Evolutionary conservation across 1,140 invertebrate genomes (phyloP).

Genomic region (Drosophila albomicans): DNA sequence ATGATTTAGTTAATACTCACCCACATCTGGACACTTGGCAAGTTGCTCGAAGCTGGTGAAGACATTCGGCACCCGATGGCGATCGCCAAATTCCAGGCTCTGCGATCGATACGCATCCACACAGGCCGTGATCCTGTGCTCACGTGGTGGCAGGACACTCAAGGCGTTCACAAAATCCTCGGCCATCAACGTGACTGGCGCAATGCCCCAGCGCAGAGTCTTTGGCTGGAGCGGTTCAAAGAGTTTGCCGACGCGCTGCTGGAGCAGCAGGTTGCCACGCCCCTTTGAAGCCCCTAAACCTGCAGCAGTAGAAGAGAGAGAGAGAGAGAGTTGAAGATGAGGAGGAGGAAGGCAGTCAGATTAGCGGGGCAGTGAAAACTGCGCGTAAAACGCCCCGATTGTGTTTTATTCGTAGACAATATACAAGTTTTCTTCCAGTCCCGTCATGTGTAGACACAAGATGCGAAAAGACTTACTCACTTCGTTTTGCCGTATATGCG

Average conservation of each 20-base stretch:
- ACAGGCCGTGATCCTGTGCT: constrained; percentile 57
- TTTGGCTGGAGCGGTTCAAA: not conserved
- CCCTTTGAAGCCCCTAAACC: not conserved
- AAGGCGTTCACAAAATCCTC: constrained; percentile 61
- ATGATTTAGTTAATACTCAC: constrained; percentile 86
- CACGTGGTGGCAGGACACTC: constrained; percentile 48
- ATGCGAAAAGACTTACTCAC: no score
- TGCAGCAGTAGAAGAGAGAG: not conserved
- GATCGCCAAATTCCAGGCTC: constrained; percentile 87
- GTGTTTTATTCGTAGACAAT: no score
- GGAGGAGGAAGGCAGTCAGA: not conserved
- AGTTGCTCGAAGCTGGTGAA: constrained; percentile 92
- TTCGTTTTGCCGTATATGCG: no score
- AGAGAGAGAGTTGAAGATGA: not conserved
- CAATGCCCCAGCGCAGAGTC: constrained; percentile 66
- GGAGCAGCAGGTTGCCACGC: not conserved
- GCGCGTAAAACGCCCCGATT: constrained; percentile 76
- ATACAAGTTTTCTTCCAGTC: no score
- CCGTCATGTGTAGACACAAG: no score
- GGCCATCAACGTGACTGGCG: constrained; percentile 60
- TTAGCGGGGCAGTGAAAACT: constrained; percentile 58
- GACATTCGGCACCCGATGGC: constrained; percentile 88
- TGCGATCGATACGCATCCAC: constrained; percentile 49
- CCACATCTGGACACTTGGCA: constrained; percentile 90
- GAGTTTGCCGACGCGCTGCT: not conserved